Base-by-base conservation (phyloP, 2,888 invertebrate species). In the Ornithoptera alexandrae region DNA sequence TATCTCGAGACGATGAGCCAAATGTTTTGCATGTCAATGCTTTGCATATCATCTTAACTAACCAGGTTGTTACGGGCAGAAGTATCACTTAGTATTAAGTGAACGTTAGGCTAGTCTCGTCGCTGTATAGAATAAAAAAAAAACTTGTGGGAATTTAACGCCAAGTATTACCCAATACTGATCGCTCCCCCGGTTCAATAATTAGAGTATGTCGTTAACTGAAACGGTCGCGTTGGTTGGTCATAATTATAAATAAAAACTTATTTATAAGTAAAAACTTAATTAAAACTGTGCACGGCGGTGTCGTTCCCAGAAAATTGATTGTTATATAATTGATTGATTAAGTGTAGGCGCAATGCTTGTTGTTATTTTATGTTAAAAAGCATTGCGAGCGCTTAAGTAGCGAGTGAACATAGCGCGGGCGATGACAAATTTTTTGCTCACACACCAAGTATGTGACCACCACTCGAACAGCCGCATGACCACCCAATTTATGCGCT, bases 401-500 rank as follows among this genome's bases (percentile, higher is more conserved):
- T 53, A 53, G 17, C 53, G 53, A 15, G 53, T 6, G 8, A 39
- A 39, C 39, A 39, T 39, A 18, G 15, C 53, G 53, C 53, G 53
- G n/a, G 53, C 53, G 53, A 17, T 17, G n/a, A 53, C 53, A 5
- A 53, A 22, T 12, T 12, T 59, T 65, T 69, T 69, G 53, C 57
- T 56, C 65, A 24, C 22, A 12, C 61, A 24, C 22, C 64, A 61
- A 69, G 57, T 57, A 64, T 65, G 64, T 65, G 59, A 12, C 64
- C 39, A 65, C 56, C 24, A 61, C 39, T 53, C 63, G 50, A 70
- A 67, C 46, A 46, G 18, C 30, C 30, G 56, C 30, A 36, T 60
- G 63, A 59, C 59, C 67, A 70, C 63, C 67, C 65, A 70, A 66
- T 66, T 62, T 70, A 66, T 70, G 59, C 18, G 67, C 50, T 63